Base-by-base conservation (phyloP, 2,797 vertebrate species). In the Cossypha polioptera region DNA sequence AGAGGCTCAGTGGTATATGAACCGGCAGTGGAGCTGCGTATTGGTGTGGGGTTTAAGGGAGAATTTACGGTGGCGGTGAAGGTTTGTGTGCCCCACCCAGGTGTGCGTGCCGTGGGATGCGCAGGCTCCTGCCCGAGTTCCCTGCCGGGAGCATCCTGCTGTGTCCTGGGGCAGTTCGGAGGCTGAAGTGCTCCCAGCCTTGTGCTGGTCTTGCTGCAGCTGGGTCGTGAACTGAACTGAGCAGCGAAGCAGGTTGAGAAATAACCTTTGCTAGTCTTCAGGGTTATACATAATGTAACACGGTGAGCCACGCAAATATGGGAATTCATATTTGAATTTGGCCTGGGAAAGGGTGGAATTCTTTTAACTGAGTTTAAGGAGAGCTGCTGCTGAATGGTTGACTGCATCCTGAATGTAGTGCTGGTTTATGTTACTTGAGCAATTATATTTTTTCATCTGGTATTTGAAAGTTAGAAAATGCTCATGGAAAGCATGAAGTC, bases 21-120 rank as follows among this genome's bases (percentile, higher is more conserved):
- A 18, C 13, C 19, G 22, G 18, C 17, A 13, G 47, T 48, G 21
- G n/a, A 36, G 21, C 6, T 7, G 24, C 2, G 0, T 13, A 3
- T 51, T 26, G 48, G 16, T 25, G 0, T 31, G 19, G 33, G 25
- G 6, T 22, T n/a, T 10, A 4, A 43, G 13, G 22, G 12, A 51
- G 61, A 16, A 19, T 6, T 19, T 6, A 3, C 3, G 33, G n/a
- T 19, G 59, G 13, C 28, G 10, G 7, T 18, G 36, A 2, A 26
- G n/a, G 38, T 7, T 29, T 4, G 5, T 6, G 38, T 19, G 58
- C n/a, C 28, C 6, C 2, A 3, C 40, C 48, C 26, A 33, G 65
- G 19, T 10, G 54, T 8, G 21, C 0, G 3, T 3, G 31, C 2
- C 13, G 75, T 7, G 33, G 63, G 57, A 19, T 21, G 54, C 5